Evolutionary conservation across 2,797 vertebrate genomes (phyloP), one percentile per base, ranked within the genome.

Genomic region (Presbytis comata): DNA sequence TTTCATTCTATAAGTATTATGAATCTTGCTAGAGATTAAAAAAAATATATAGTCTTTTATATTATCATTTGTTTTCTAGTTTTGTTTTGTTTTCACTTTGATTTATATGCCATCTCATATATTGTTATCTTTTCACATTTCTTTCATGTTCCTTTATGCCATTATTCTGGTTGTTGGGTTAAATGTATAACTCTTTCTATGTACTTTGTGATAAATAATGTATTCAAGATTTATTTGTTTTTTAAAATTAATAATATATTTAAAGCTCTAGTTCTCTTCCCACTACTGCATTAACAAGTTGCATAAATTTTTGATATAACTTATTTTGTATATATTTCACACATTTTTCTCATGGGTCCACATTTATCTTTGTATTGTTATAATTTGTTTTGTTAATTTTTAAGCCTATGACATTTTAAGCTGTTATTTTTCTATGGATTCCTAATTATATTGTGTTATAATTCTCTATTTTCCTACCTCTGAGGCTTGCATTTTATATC

Each of bases 381-480:
- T 91, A 96, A 21, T 41, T 95, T 89, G 30, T 53, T 76, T 70
- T 79, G 26, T 87, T 97, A 81, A 85, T 22, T 84, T 41, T 72
- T 61, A 76, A 33, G 70, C 0, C 30, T 89, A 30, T 85, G 26
- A 33, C 8, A 80, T 95, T 91, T 93, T 88, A 13, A 92, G 12
- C 2, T 95, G 19, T 44, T 90, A 81, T 59, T 74, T 92, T 6
- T 5, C 78, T 78, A 53, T 80, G 33, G 17, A 72, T 95, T 95
- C 24, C 30, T 84, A 86, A 70, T 82, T 81, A 64, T 64, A 86
- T 33, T 50, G 8, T 76, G 3, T 46, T 74, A 14, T 7, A 21
- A 4, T 67, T 94, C 8, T 55, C 33, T 83, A 55, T 48, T 82
- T 87, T 93, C 16, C 17, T 80, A 1, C 36, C 70, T 74, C 1